A percentile compares a stretch with the other conserved stretches of the same genome.
Evolutionary conservation across 2,797 vertebrate genomes (phyloP).

Genomic region (Atherinosoma microstoma): DNA sequence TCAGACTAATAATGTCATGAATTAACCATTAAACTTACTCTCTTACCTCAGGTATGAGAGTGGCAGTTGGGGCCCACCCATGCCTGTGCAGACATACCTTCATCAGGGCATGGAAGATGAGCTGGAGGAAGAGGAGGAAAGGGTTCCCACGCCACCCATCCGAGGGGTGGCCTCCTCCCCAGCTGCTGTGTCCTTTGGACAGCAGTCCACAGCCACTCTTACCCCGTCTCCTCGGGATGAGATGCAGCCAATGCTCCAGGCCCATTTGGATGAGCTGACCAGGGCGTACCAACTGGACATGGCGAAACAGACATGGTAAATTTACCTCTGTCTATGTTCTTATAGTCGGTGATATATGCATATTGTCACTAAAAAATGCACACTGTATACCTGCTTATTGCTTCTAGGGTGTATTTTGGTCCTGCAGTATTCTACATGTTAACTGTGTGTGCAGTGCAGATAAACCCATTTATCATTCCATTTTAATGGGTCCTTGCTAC

Average conservation of each 20-base stretch:
- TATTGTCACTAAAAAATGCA: slow-evolving; percentile 28
- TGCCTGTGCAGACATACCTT: slow-evolving; percentile 96
- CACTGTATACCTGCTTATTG: slow-evolving; percentile 38
- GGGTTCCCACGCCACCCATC: slow-evolving; percentile 96
- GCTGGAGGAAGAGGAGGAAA: slow-evolving; percentile 96
- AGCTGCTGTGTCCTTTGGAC: slow-evolving; percentile 95
- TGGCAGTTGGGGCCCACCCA: slow-evolving; percentile 94
- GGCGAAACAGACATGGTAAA: slow-evolving; percentile 95
- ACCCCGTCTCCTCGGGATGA: slow-evolving; percentile 98
- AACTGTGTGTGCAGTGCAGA: slow-evolving; percentile 61
- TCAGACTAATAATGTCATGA: neutral
- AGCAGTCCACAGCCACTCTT: slow-evolving; percentile 97
- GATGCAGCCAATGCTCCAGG: slow-evolving; percentile 97
- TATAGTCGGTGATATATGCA: slow-evolving; percentile 12
- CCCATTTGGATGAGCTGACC: slow-evolving; percentile 95
- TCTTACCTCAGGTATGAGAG: slow-evolving; percentile 90
- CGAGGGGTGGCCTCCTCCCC: slow-evolving; percentile 97
- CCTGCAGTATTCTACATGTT: slow-evolving; percentile 50
- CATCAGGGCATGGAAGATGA: slow-evolving; percentile 99
- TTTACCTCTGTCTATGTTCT: neutral
- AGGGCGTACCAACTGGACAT: slow-evolving; percentile 97
- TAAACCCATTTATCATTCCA: slow-evolving; percentile 79
- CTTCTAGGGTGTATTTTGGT: slow-evolving; percentile 49
- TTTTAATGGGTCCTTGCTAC: slow-evolving; percentile 73
- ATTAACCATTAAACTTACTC: slow-evolving; percentile 1